Conservation (phyloP, 2,888 invertebrate genomes). For the Sminthurinus aureus region DNA sequence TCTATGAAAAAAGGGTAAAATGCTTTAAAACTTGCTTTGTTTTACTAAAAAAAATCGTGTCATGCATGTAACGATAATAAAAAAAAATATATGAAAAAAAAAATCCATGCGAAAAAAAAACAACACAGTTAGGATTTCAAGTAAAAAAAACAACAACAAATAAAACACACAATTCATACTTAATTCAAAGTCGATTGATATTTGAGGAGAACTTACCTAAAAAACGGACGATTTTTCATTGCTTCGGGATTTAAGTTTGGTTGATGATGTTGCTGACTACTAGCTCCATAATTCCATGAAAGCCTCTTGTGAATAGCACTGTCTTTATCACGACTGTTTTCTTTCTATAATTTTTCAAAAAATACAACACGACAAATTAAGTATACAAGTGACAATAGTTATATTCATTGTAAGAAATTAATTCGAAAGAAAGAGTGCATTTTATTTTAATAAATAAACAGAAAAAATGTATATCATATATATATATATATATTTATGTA, state of each 20-base stretch:
- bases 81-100: too few species aligned
- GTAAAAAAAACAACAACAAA: background rate
- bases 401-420: background rate
- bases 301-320: slow-evolving; percentile 70
- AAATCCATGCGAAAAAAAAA: too few species aligned
- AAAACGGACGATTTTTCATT: slow-evolving; percentile 54
- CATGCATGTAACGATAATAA: background rate
- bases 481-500: slow-evolving; percentile 60
- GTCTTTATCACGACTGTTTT: slow-evolving; percentile 65
- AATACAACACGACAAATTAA: background rate
- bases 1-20: background rate
- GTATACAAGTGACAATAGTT: too few species aligned
- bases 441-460: too few species aligned
- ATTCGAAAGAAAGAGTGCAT: too few species aligned
- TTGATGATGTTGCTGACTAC: slow-evolving; percentile 60
- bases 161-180: background rate
- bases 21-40: background rate
- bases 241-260: slow-evolving; percentile 43
- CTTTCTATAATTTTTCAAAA: slow-evolving; percentile 62
- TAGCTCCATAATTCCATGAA: slow-evolving; percentile 68
- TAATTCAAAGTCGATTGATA: background rate
- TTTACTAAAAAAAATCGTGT: background rate
- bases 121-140: background rate
- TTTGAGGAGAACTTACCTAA: slow-evolving; percentile 48
- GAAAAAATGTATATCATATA: too few species aligned